Evolutionary conservation across 2,797 vertebrate genomes (phyloP).

Genomic region (Halcyon chelicuti): DNA sequence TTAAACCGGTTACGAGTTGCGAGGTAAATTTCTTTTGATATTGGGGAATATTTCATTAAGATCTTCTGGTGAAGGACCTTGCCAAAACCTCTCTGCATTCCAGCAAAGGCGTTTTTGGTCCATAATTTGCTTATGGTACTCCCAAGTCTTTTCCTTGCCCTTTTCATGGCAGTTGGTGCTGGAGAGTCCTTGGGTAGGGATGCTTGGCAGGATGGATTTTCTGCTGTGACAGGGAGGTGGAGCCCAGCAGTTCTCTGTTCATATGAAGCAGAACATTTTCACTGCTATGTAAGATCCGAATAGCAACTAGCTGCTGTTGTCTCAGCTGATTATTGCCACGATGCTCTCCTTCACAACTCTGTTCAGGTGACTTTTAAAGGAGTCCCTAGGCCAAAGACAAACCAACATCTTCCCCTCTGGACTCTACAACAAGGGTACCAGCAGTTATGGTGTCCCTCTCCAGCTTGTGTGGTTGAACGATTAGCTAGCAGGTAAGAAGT

Average conservation of each 20-base stretch:
- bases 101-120: not conserved
- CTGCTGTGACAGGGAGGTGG: not conserved
- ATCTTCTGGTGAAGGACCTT: not conserved
- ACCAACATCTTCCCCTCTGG: not conserved
- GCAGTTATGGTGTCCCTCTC: not conserved
- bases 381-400: not conserved
- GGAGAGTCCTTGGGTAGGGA: not conserved
- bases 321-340: not conserved
- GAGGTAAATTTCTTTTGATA: not conserved
- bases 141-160: too few species aligned
- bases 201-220: not conserved
- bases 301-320: not conserved
- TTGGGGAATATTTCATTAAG: not conserved
- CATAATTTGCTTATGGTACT: not conserved
- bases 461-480: not conserved
- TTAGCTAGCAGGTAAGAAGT: not conserved
- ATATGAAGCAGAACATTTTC: not conserved
- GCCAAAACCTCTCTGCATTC: not conserved
- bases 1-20: not conserved
- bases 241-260: not conserved
- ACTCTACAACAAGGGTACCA: not conserved
- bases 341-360: not conserved
- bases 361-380: not conserved
- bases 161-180: not conserved
- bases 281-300: not conserved